Conservation (phyloP, 1,140 invertebrate species). For the Danaus melanippus region DNA sequence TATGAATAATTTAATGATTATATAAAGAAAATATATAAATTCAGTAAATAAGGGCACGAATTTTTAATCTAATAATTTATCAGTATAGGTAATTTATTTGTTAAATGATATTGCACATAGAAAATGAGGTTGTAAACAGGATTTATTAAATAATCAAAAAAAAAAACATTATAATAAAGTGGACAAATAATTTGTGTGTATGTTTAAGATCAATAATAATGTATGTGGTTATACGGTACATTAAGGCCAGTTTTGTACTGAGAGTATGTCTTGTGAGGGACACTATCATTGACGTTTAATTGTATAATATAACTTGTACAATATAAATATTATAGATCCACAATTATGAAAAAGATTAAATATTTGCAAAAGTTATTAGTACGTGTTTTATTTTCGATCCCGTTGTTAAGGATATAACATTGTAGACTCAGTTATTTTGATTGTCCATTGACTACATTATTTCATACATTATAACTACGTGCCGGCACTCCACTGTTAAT, state of each 20-base stretch:
- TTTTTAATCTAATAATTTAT: conserved; percentile 35
- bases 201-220: conserved; percentile 60
- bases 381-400: conserved; percentile 38
- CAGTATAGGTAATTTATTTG: conserved; percentile 28
- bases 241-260: conserved; percentile 30
- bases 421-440: conserved; percentile 9
- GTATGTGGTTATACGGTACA: conserved; percentile 56
- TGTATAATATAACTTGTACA: conserved; percentile 73
- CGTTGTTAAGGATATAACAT: conserved; percentile 1
- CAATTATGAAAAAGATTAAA: conserved; percentile 74
- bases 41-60: conserved; percentile 33
- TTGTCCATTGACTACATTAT: conserved; percentile 13
- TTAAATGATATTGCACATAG: conserved; percentile 56
- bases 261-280: conserved; percentile 41
- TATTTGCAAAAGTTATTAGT: conserved; percentile 72
- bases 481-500: not conserved
- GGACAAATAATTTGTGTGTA: conserved; percentile 69
- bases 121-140: conserved; percentile 65
- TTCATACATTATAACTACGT: conserved; percentile 17
- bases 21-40: conserved; percentile 21
- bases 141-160: conserved; percentile 47
- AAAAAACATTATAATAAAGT: conserved; percentile 25
- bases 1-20: conserved; percentile 23
- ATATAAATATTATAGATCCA: conserved; percentile 74
- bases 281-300: conserved; percentile 57